Conservation (phyloP, 2,888 invertebrate species). For the Eristalis pertinax region DNA sequence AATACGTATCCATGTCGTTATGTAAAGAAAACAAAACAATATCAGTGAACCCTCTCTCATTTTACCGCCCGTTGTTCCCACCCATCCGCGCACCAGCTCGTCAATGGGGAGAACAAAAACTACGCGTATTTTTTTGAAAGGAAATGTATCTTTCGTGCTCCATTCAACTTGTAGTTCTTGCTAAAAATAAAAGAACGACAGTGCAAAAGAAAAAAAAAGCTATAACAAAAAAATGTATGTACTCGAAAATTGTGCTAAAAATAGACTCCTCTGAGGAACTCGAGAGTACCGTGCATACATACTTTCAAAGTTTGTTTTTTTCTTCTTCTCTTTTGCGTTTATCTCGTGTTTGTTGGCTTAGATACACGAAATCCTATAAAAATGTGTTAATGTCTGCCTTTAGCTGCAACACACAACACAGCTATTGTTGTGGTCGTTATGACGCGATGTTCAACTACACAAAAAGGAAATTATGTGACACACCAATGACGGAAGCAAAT, state of each 20-base stretch:
- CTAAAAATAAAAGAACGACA: constrained; percentile 30
- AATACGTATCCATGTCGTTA: constrained; percentile 5
- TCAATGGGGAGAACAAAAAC: neutral
- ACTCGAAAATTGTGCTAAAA: constrained; percentile 20
- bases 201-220: neutral
- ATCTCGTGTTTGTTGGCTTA: neutral
- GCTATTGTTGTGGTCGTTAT: constrained; percentile 9
- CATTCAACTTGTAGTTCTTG: constrained; percentile 29
- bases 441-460: neutral
- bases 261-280: constrained; percentile 11
- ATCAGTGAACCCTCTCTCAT: neutral
- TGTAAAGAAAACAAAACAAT: neutral
- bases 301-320: constrained; percentile 4
- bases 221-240: neutral
- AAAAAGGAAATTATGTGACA: neutral
- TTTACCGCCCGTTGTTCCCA: neutral
- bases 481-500: neutral
- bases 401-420: neutral
- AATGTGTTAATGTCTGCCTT: constrained; percentile 9
- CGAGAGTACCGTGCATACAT: neutral
- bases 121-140: constrained; percentile 19
- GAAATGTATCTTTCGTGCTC: constrained; percentile 40
- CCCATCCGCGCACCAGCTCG: too few relatives aligned
- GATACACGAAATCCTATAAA: constrained; percentile 6
- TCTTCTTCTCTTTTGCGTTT: neutral